A percentile compares a stretch with the other conserved stretches of the same genome.
Evolutionary conservation across 2,888 invertebrate genomes (phyloP).

Genomic region (Diloba caeruleocephala): DNA sequence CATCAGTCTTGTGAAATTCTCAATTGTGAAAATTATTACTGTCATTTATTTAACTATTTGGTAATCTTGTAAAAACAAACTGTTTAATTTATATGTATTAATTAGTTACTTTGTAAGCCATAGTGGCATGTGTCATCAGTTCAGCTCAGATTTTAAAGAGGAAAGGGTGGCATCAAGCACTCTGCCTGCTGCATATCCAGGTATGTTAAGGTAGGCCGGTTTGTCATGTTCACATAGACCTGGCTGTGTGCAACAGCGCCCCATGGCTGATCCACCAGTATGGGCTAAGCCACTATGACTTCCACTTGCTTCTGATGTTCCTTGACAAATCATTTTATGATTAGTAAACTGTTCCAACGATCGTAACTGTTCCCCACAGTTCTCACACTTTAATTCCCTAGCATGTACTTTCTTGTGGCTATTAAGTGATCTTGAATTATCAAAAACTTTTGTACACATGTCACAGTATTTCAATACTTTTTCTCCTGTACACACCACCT

Average conservation of each 20-base stretch:
- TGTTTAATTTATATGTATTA: conserved; percentile 62
- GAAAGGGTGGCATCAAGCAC: conserved; percentile 85
- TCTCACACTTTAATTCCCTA: conserved; percentile 86
- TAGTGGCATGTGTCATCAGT: conserved; percentile 70
- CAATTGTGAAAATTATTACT: conserved; percentile 86
- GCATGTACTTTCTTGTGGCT: conserved; percentile 88
- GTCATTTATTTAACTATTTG: conserved; percentile 85
- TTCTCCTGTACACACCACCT: conserved; percentile 87
- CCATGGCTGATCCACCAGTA: conserved; percentile 60
- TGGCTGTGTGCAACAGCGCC: conserved; percentile 84
- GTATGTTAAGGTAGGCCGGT: conserved; percentile 86
- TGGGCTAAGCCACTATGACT: conserved; percentile 64
- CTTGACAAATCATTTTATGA: conserved; percentile 85
- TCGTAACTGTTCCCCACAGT: conserved; percentile 86
- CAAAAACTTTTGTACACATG: conserved; percentile 88
- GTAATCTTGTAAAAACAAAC: conserved; percentile 83
- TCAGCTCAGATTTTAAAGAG: conserved; percentile 85
- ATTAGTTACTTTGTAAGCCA: conserved; percentile 57
- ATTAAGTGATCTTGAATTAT: conserved; percentile 87
- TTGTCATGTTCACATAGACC: conserved; percentile 87
- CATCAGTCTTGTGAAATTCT: conserved; percentile 89
- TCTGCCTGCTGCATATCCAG: conserved; percentile 83
- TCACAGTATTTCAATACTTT: conserved; percentile 87
- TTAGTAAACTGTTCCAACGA: conserved; percentile 86
- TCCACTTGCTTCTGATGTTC: conserved; percentile 72